Percentiles rank a stretch among this genome's conserved stretches.
phyloP scores from a whole-genome alignment of 2,797 vertebrate genomes.

The Moxostoma hubbsi region DNA sequence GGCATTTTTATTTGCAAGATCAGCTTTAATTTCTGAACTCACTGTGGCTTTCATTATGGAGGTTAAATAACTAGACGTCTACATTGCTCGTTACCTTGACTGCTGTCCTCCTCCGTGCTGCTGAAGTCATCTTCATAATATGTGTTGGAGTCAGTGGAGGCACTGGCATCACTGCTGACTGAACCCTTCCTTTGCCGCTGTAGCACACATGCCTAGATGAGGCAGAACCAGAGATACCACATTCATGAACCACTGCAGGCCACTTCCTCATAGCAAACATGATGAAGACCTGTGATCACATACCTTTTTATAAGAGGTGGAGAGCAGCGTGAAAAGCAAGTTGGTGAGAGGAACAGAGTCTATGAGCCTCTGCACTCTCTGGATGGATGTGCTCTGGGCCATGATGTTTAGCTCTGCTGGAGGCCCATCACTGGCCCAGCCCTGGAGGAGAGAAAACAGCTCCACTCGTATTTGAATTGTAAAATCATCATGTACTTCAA shows the following conservation, averaged over 20 bases:
- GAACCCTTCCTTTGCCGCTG: slow-evolving; percentile 98
- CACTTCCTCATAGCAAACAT: background rate
- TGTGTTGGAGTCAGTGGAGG: slow-evolving; percentile 98
- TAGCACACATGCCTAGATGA: slow-evolving; percentile 89
- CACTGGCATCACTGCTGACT: slow-evolving; percentile 95
- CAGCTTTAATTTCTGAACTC: slow-evolving; percentile 3
- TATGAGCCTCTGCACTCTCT: slow-evolving; percentile 94
- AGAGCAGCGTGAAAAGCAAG: slow-evolving; percentile 91
- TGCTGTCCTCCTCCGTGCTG: slow-evolving; percentile 99
- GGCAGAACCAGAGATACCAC: slow-evolving; percentile 16
- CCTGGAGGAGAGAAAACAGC: slow-evolving; percentile 67
- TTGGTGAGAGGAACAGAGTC: slow-evolving; percentile 97
- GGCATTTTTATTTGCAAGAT: background rate
- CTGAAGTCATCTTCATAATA: slow-evolving; percentile 99
- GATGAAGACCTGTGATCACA: background rate
- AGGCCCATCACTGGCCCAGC: slow-evolving; percentile 91
- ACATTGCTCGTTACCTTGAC: slow-evolving; percentile 84
- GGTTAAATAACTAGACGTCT: background rate
- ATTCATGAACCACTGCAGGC: background rate
- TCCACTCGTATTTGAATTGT: background rate
- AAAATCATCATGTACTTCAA: background rate
- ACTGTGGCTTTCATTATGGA: slow-evolving; percentile 39
- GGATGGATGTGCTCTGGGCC: slow-evolving; percentile 97
- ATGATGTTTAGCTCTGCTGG: slow-evolving; percentile 94
- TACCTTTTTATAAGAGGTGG: slow-evolving; percentile 98